A percentile compares a stretch with the other conserved stretches of the same genome.
Conservation (phyloP, 2,113 vertebrate species). For the Carlito syrichta region DNA sequence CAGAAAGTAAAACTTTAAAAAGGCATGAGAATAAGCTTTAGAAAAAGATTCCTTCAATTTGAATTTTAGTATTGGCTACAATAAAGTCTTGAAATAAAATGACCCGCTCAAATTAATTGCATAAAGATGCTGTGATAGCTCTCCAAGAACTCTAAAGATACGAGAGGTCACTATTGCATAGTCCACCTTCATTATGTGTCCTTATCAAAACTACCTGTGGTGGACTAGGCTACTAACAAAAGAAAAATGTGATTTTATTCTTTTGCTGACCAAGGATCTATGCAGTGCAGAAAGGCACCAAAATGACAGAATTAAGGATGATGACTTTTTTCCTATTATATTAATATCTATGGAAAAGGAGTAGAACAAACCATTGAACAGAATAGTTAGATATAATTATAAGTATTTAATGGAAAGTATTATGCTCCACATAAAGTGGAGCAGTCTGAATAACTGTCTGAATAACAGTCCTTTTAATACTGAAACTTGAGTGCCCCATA, state of each 20-base stretch:
- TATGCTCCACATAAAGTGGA: background rate
- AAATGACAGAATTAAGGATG: background rate
- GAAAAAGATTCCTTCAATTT: background rate
- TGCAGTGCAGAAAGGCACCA: background rate
- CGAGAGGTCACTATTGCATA: background rate
- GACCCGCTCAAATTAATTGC: background rate
- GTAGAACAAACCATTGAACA: background rate
- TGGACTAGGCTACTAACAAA: background rate
- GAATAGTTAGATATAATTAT: background rate
- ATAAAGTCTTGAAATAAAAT: background rate
- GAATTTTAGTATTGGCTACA: background rate
- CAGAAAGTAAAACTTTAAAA: background rate
- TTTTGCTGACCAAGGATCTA: background rate
- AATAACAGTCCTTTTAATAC: background rate
- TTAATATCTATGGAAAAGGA: background rate
- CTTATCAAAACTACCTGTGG: background rate
- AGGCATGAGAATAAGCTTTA: background rate
- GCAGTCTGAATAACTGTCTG: background rate
- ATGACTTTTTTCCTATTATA: background rate
- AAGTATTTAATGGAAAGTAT: background rate
- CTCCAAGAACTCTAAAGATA: background rate
- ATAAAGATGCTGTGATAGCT: background rate
- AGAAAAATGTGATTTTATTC: background rate
- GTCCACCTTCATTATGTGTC: background rate
- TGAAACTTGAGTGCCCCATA: background rate